Evolutionary conservation across 2,888 invertebrate species (phyloP), one percentile per base, ranked within the genome.

Genomic region (Melipona beecheii): DNA sequence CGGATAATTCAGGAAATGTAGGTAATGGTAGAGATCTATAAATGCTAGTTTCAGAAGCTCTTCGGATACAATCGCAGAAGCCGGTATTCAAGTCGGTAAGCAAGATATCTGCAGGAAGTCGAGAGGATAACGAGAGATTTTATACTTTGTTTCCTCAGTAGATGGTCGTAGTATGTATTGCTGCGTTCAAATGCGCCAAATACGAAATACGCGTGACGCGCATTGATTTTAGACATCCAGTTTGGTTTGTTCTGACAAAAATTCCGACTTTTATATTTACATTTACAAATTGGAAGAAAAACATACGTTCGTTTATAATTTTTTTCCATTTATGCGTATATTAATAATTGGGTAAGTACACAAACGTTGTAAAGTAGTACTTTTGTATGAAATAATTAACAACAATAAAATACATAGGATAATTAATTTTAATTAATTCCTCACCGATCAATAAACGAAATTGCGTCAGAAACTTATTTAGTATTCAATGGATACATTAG

Each of bases 31-130:
- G 90, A 78, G 66, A 66, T 78, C 90, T 88, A 70, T 72, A 74
- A 72, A 50, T 15, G 19, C 68, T 73, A 52, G 27, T 65, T 70
- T 58, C 69, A 68, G 76, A 73, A 81, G 75, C 84, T 84, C 74
- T 54, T 64, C 71, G 77, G 73, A 72, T 86, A 83, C 83, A 54
- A 62, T 76, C 65, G 80, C 80, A 73, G 81, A 75, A 82, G 89
- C 90, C 90, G 92, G 89, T 91, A 91, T 90, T 74, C 27, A 56
- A 74, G 88, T 90, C 90, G 89, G 88, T 89, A 89, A 89, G 80
- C 68, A 75, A 83, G 90, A 65, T 82, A 49, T 71, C 90, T 86
- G 73, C 49, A 62, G 76, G n/a, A 74, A 56, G 74, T 66, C 76
- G 66, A 69, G 24, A 52, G 17, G 80, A 73, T 80, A 80, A 81